phyloP scores from a whole-genome alignment of 2,797 vertebrate genomes.

The Enteromius unitaeniatus region DNA sequence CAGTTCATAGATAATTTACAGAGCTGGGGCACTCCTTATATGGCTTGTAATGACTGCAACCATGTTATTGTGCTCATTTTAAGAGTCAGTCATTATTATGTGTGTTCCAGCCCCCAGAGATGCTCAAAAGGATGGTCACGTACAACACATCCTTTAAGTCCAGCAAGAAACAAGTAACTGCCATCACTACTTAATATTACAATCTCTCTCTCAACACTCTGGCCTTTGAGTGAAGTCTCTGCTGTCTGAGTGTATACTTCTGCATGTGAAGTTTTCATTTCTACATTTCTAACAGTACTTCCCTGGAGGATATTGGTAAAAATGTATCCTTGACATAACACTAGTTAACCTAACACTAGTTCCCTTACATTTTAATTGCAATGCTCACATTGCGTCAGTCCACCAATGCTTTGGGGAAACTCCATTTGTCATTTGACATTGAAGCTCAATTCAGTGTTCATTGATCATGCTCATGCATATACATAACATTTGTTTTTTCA shows the following conservation, averaged over 20 bases:
- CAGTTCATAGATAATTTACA: neutral
- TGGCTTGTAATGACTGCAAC: neutral
- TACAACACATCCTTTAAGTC: conserved; percentile 95
- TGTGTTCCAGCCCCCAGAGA: conserved; percentile 93
- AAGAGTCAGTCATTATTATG: conserved; percentile 37
- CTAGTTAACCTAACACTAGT: neutral
- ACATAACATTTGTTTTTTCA: neutral
- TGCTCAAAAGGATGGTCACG: conserved; percentile 98
- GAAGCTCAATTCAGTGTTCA: neutral
- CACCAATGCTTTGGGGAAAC: neutral
- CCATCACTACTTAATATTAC: conserved; percentile 1
- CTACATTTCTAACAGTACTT: neutral
- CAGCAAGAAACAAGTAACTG: conserved; percentile 91
- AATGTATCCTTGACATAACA: neutral
- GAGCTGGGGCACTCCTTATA: neutral
- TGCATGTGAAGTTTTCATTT: neutral
- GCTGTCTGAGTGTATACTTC: neutral
- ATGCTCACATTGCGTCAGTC: neutral
- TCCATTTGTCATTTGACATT: neutral
- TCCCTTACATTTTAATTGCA: neutral
- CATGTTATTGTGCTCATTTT: conserved; percentile 10
- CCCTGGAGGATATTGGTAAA: neutral
- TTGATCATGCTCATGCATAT: too few species aligned
- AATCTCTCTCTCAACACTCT: neutral
- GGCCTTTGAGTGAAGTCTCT: conserved; percentile 33